phyloP scores from a whole-genome alignment of 2,797 vertebrate genomes.

The Sebastolobus altivelis region DNA sequence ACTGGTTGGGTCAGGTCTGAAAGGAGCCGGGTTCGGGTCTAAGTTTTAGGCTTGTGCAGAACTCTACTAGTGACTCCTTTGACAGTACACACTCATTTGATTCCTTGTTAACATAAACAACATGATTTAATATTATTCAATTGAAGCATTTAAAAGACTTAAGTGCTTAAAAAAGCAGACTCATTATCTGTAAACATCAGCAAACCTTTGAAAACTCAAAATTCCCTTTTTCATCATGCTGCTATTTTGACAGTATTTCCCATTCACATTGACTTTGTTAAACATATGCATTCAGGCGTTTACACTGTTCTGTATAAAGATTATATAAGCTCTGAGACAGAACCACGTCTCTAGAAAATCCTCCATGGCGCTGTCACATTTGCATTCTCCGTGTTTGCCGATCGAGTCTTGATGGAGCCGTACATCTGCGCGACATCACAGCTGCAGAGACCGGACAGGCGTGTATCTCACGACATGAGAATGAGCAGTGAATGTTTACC shows the following conservation, averaged over 20 bases:
- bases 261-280: slow-evolving; percentile 21
- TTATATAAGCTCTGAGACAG: slow-evolving; percentile 55
- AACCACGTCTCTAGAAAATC: slow-evolving; percentile 51
- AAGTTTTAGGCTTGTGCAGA: background rate
- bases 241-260: slow-evolving; percentile 33
- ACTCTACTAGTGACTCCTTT: background rate
- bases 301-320: slow-evolving; percentile 36
- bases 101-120: background rate
- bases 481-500: slow-evolving; percentile 18
- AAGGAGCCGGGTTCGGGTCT: accelerated
- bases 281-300: slow-evolving; percentile 36
- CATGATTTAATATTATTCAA: background rate
- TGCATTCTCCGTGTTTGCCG: slow-evolving; percentile 30
- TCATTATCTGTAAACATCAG: background rate
- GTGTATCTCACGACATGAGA: background rate
- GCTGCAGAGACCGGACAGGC: slow-evolving; percentile 24
- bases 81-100: background rate
- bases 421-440: slow-evolving; percentile 35
- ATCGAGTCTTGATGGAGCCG: slow-evolving; percentile 41
- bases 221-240: background rate
- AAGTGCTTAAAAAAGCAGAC: background rate
- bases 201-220: background rate
- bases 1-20: background rate
- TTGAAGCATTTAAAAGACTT: background rate
- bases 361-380: slow-evolving; percentile 53